phyloP scores from a whole-genome alignment of 2,888 invertebrate species.

The Sinohyriopsis cumingii region DNA sequence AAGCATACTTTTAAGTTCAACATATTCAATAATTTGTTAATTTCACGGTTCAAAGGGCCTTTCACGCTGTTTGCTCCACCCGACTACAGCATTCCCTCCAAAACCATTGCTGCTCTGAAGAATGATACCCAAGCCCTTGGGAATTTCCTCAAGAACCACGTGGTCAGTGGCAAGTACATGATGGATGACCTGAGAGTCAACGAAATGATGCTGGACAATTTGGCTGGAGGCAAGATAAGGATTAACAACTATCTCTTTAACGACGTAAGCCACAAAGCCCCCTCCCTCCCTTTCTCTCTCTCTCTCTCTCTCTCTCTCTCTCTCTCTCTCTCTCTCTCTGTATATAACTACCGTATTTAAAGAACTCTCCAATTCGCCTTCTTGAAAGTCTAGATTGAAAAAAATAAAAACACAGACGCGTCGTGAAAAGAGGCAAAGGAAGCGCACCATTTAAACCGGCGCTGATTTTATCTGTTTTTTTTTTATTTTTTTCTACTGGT shows the following conservation, averaged over 20 bases:
- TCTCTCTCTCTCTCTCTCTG: no score
- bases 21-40: no score
- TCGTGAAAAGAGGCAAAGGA: no score
- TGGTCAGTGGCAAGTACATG: slow-evolving; percentile 34
- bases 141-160: slow-evolving; percentile 46
- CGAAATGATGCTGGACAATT: slow-evolving; percentile 36
- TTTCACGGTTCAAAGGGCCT: slow-evolving; percentile 31
- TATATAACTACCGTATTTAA: no score
- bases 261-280: slow-evolving; percentile 12
- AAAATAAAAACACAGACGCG: no score
- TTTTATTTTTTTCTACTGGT: no score
- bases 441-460: no score
- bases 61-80: slow-evolving; percentile 44
- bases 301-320: background rate
- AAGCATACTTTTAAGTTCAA: no score
- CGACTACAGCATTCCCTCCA: slow-evolving; percentile 22
- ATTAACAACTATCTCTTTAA: slow-evolving; percentile 43
- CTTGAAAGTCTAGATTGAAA: no score
- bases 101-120: slow-evolving; percentile 19
- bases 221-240: slow-evolving; percentile 36
- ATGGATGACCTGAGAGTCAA: slow-evolving; percentile 35
- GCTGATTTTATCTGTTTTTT: no score
- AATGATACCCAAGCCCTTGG: slow-evolving; percentile 29
- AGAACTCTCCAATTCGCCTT: no score
- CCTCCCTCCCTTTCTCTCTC: background rate